Percentiles rank a stretch among this genome's conserved stretches.
These are phyloP conservation scores for Pantherophis alleghaniensis DNA, from an alignment of 2,797 vertebrate species.

Conservation along the genomic window DNA sequence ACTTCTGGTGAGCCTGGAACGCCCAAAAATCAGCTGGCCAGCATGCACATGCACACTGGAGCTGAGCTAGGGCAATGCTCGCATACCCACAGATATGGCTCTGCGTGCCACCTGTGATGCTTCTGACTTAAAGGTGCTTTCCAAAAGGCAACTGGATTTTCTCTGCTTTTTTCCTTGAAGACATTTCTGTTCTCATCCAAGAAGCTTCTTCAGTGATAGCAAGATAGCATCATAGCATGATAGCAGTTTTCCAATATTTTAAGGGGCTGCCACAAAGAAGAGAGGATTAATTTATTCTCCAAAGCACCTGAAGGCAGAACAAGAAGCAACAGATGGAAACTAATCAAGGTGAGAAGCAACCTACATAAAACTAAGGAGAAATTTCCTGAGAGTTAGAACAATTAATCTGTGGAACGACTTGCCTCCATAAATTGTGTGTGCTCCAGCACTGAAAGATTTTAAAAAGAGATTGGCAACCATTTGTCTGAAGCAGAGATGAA, in stretches of 20 bases:
- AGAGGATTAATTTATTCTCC: neutral
- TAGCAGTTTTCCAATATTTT: too few species aligned
- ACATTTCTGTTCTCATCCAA: neutral
- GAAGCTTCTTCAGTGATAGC: neutral
- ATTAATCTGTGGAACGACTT: neutral
- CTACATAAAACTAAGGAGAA: neutral
- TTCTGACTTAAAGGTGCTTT: neutral
- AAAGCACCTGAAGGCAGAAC: neutral
- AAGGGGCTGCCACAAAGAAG: neutral
- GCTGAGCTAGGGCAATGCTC: too few species aligned
- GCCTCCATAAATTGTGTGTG: too few species aligned
- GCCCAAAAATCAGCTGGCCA: too few species aligned
- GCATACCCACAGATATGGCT: too few species aligned
- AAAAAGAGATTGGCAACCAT: too few species aligned
- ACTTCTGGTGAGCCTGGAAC: too few species aligned
- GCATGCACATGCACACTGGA: too few species aligned
- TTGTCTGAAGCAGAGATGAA: neutral
- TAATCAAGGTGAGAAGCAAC: neutral
- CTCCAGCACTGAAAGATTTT: too few species aligned
- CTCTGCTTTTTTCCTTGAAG: neutral
- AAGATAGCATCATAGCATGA: neutral
- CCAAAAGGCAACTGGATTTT: neutral
- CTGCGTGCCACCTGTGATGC: too few species aligned
- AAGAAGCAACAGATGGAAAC: neutral
- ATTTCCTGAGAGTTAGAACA: neutral